Percentiles rank a stretch among this genome's conserved stretches.
Conservation (phyloP, 2,888 invertebrate genomes). For the Chloromyia formosa region DNA sequence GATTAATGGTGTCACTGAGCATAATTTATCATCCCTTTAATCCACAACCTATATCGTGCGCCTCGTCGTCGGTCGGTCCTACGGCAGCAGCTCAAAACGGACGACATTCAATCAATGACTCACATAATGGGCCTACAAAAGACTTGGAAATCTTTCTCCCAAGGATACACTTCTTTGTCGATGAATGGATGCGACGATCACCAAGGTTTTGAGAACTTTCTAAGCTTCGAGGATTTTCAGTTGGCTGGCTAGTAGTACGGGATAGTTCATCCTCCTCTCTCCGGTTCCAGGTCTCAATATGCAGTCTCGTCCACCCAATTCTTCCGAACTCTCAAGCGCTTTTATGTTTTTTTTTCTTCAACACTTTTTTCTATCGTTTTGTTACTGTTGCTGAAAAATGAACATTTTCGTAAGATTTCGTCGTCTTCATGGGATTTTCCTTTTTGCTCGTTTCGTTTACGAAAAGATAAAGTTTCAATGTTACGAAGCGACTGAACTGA, state of each 20-base stretch:
- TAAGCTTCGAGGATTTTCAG: constrained; percentile 9
- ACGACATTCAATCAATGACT: constrained; percentile 48
- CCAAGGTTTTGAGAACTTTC: neutral
- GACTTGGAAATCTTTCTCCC: constrained; percentile 38
- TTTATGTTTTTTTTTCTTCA: constrained; percentile 14
- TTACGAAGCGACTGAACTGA: neutral
- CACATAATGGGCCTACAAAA: constrained; percentile 48
- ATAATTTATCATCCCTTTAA: constrained; percentile 50
- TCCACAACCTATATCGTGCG: neutral
- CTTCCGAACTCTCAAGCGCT: no score
- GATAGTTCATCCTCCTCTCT: no score
- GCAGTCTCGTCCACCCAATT: no score
- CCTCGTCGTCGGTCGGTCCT: constrained; percentile 1
- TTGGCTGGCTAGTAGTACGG: no score
- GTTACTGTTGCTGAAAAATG: constrained; percentile 8
- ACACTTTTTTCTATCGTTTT: constrained; percentile 11
- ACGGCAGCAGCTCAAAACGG: constrained; percentile 4
- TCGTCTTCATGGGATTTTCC: neutral
- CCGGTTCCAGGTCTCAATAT: no score
- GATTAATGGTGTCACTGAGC: constrained; percentile 49
- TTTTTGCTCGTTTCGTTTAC: neutral
- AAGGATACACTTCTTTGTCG: neutral
- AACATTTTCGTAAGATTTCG: constrained; percentile 9
- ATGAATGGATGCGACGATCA: constrained; percentile 9
- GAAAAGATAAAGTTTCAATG: constrained; percentile 19